These are phyloP conservation scores for Ctenosaura bakeri DNA, from an alignment of 2,797 vertebrate species.

Conservation along the genomic window DNA sequence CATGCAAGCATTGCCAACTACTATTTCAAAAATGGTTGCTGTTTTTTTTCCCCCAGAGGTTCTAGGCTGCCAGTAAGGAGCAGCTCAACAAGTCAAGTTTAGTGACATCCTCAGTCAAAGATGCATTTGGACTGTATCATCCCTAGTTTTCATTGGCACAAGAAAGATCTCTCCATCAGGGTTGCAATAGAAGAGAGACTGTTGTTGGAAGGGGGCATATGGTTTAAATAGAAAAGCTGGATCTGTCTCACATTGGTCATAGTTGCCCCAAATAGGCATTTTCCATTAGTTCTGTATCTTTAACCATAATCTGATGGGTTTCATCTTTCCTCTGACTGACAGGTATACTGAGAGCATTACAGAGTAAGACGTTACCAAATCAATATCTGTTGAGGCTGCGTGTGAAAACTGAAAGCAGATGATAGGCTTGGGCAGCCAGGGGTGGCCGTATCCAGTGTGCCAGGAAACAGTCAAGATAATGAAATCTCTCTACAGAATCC, in stretches of 20 bases:
- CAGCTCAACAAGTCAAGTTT: not conserved
- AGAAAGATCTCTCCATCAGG: not conserved
- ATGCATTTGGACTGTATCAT: not conserved
- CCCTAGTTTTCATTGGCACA: not conserved
- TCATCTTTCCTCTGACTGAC: fast-evolving
- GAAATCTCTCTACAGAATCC: conserved; percentile 33
- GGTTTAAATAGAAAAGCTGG: conserved; percentile 34
- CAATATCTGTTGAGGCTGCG: not conserved
- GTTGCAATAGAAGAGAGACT: not conserved
- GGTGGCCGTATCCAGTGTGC: conserved; percentile 39
- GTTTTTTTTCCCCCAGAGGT: too few relatives aligned
- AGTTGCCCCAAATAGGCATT: conserved; percentile 5
- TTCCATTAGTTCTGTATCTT: conserved; percentile 21
- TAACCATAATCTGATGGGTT: conserved; percentile 6
- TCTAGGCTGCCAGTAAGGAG: too few relatives aligned
- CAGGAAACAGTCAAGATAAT: conserved; percentile 49
- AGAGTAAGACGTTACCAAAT: not conserved
- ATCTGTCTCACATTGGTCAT: fast-evolving
- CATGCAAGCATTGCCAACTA: not conserved
- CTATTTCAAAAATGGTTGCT: not conserved
- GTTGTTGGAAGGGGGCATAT: conserved; percentile 26
- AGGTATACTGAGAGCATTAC: not conserved
- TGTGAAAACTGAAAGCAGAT: conserved; percentile 43
- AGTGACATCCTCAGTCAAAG: not conserved
- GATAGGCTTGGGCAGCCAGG: not conserved